Evolutionary conservation across 2,888 invertebrate species (phyloP).

Genomic region (Scrobipalpa costella): DNA sequence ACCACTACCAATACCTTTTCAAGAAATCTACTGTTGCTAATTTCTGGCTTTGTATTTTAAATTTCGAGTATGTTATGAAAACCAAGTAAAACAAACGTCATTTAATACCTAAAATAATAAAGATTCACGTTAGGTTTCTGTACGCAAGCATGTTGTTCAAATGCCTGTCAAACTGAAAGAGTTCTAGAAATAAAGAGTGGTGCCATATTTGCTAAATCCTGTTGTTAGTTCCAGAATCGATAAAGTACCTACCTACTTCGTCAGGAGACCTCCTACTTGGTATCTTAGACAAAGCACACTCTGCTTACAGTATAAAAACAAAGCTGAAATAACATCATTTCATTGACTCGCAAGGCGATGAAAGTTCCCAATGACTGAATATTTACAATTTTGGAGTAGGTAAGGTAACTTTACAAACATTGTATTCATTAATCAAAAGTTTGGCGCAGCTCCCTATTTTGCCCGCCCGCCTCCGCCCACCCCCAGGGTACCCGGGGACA

Average conservation of each 20-base stretch:
- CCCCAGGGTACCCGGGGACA: conserved; percentile 25
- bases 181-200: background rate
- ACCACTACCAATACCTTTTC: too few relatives aligned
- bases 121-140: too few relatives aligned
- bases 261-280: background rate
- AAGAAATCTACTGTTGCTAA: too few relatives aligned
- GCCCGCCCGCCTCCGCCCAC: conserved; percentile 59
- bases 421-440: conserved; percentile 80
- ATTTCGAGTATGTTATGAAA: too few relatives aligned
- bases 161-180: too few relatives aligned
- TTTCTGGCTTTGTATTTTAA: too few relatives aligned
- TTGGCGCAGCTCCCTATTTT: conserved; percentile 68
- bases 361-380: conserved; percentile 64
- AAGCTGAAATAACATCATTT: background rate
- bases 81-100: too few relatives aligned
- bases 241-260: background rate
- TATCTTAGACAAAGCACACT: background rate
- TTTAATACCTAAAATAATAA: too few relatives aligned
- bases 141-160: too few relatives aligned
- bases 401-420: conserved; percentile 75
- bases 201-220: conserved; percentile 14
- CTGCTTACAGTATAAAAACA: background rate
- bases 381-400: conserved; percentile 66
- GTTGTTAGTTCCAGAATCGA: conserved; percentile 12
- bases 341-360: conserved; percentile 31